A percentile compares a stretch with the other conserved stretches of the same genome.
These are phyloP conservation scores for Meandrina meandrites DNA, from an alignment of 92 coral and sea anemone genomes.

Conservation along the genomic window DNA sequence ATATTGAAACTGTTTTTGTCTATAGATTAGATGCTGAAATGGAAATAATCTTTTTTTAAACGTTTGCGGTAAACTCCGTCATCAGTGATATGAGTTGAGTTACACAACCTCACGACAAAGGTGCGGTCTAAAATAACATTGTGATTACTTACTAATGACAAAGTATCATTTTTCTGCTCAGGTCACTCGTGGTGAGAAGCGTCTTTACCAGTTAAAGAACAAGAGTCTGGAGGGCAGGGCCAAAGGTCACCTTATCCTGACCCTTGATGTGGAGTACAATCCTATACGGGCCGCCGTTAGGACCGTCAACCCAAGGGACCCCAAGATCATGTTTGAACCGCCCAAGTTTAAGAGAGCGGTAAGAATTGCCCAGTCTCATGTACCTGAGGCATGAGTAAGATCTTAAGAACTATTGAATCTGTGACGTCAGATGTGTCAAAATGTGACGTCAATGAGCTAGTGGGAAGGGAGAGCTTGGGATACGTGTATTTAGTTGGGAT, in stretches of 20 bases:
- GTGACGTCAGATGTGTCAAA: background rate
- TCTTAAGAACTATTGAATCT: background rate
- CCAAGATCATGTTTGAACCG: slow-evolving; percentile 78
- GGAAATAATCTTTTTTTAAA: too few species aligned
- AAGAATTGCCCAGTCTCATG: slow-evolving; percentile 6
- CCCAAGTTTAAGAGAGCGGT: slow-evolving; percentile 98
- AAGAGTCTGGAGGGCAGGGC: slow-evolving; percentile 91
- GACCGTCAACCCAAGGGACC: slow-evolving; percentile 97
- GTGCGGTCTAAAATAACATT: background rate
- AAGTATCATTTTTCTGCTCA: slow-evolving; percentile 18
- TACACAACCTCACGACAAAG: background rate
- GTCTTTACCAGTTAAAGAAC: slow-evolving; percentile 96
- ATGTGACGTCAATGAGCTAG: background rate
- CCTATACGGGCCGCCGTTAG: slow-evolving; percentile 94
- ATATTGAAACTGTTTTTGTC: background rate
- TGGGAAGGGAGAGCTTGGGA: background rate
- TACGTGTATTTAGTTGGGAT: background rate
- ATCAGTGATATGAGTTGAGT: background rate
- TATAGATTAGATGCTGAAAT: too few species aligned
- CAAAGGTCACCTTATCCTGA: slow-evolving; percentile 94
- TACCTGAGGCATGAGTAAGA: background rate
- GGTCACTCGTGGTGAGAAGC: slow-evolving; percentile 91
- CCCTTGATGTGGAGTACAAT: slow-evolving; percentile 88
- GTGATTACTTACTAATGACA: background rate
- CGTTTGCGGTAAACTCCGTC: background rate